Percentiles rank a stretch among this genome's conserved stretches.
phyloP scores from a whole-genome alignment of 2,888 invertebrate species.

The Lasioglossum lativentre region DNA sequence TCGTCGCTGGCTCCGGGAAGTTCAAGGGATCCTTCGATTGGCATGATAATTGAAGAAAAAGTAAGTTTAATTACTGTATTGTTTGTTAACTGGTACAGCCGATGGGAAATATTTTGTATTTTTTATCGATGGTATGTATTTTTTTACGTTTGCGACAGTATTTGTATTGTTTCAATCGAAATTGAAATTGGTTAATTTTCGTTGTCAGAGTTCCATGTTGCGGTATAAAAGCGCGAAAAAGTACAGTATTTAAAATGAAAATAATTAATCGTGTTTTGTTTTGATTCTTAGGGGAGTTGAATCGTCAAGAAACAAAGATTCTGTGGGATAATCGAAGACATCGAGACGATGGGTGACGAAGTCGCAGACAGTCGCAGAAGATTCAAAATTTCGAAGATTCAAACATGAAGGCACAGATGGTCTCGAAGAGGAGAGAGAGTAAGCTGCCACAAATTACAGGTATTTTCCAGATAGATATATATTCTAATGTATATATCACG shows the following conservation, averaged over 20 bases:
- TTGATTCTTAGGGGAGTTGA: background rate
- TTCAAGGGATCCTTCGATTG: too few species aligned
- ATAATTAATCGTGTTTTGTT: background rate
- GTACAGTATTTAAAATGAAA: background rate
- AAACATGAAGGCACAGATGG: background rate
- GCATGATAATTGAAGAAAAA: too few species aligned
- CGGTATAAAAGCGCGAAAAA: background rate
- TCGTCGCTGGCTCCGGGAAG: too few species aligned
- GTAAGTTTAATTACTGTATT: too few species aligned
- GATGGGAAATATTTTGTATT: too few species aligned
- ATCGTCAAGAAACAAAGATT: background rate
- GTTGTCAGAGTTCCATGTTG: too few species aligned
- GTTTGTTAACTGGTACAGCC: too few species aligned
- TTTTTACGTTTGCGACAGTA: too few species aligned
- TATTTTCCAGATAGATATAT: conserved; percentile 1
- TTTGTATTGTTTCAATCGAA: too few species aligned
- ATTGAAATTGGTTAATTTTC: too few species aligned
- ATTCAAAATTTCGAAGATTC: background rate
- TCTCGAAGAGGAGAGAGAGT: background rate
- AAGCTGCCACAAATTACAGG: background rate
- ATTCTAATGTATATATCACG: conserved; percentile 22
- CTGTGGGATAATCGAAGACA: background rate
- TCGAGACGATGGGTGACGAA: too few species aligned
- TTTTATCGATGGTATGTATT: too few species aligned
- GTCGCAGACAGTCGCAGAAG: background rate